Base-by-base conservation (phyloP, 2,113 vertebrate genomes). In the Corythornis cristatus region DNA sequence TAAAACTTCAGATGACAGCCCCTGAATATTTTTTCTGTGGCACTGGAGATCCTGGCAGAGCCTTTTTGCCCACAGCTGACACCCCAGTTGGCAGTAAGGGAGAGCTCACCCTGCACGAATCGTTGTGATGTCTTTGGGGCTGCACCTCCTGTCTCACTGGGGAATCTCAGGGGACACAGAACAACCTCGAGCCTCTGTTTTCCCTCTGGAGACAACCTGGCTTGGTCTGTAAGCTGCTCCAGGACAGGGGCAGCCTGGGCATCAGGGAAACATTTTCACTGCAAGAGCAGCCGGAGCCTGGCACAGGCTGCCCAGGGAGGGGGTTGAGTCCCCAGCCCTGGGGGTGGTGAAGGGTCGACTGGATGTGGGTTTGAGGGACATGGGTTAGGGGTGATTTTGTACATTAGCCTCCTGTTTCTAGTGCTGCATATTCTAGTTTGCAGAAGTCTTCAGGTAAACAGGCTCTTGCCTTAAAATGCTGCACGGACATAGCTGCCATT, bases 61-160 rank as follows among this genome's bases (percentile, higher is more conserved):
- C 10, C 57, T 51, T 58, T 66, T 18, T 53, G 45, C 16, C 77
- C 82, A 62, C 45, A 76, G 37, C 50, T 45, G 54, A 85, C 51
- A 73, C 16, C 12, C 25, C 23, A 11, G 12, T 6, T 53, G 60
- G 23, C 61, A 64, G 3, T 13, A 80, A 35, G 18, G 0, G 1
- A 86, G 21, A 54, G 42, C 16, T 37, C 43, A 73, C 8, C 26
- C 8, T 3, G 8, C 43, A 58, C 40, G 26, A 33, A n/a, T 58
- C 37, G 33, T 64, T 68, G 53, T 46, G 11, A 22, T 26, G n/a
- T 12, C 45, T 75, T 50, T 20, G 35, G 12, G 33, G 16, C 33
- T 57, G 37, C 19, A 68, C 53, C 62, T 77, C 43, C 42, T 67
- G 4, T 48, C 37, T 43, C 75, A 23, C 48, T 3, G 1, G 43